A percentile compares a stretch with the other conserved stretches of the same genome.
phyloP scores from a whole-genome alignment of 2,888 invertebrate genomes.

The Dynastes maya region DNA sequence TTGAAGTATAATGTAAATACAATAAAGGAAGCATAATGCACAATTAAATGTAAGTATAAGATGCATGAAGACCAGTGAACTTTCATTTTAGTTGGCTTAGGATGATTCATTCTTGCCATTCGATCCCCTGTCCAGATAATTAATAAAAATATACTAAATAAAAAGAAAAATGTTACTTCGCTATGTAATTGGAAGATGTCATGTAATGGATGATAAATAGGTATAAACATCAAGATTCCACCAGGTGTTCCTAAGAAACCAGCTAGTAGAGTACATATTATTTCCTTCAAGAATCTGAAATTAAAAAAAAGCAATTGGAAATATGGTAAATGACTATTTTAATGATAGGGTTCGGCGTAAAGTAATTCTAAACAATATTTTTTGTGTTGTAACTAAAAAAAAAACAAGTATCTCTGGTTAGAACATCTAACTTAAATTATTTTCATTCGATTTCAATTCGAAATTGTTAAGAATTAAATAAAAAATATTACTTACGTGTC shows the following conservation, averaged over 20 bases:
- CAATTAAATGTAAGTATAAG: conserved; percentile 71
- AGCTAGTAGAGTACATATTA: conserved; percentile 74
- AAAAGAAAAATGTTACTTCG: conserved; percentile 80
- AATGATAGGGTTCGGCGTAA: no score
- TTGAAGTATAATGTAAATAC: conserved; percentile 76
- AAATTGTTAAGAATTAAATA: no score
- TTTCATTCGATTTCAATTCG: no score
- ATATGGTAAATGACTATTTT: no score
- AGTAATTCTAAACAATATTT: no score
- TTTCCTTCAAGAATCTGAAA: conserved; percentile 73
- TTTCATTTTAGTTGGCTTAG: conserved; percentile 53
- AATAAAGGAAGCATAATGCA: conserved; percentile 79
- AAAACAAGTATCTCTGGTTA: no score
- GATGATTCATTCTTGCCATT: conserved; percentile 64
- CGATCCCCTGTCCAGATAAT: conserved; percentile 78
- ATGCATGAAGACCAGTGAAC: conserved; percentile 65
- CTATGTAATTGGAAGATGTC: conserved; percentile 80
- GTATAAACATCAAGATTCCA: conserved; percentile 81
- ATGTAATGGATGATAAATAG: conserved; percentile 85
- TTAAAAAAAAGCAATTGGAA: no score
- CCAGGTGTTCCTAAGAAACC: conserved; percentile 81
- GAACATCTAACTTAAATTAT: no score
- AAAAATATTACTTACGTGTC: conserved; percentile 69
- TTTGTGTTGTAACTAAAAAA: no score
- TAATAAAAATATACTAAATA: conserved; percentile 76